Evolutionary conservation across 2,113 vertebrate species (phyloP).

Genomic region (Heptranchias perlo): DNA sequence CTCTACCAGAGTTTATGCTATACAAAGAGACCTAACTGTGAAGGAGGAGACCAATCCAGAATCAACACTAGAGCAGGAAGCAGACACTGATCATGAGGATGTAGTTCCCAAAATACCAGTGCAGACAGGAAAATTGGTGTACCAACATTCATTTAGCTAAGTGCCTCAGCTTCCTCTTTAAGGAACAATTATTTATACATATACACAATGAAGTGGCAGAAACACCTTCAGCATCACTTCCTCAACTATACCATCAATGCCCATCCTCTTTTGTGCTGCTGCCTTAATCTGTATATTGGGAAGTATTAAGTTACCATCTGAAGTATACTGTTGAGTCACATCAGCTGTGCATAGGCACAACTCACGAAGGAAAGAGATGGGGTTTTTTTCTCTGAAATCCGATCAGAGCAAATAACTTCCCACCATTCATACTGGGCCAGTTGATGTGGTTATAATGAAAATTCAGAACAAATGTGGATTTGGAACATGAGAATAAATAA

Average conservation of each 20-base stretch:
- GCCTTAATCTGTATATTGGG: not conserved
- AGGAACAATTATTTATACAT: not conserved
- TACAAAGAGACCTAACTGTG: not conserved
- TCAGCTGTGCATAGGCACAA: not conserved
- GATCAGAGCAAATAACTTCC: conserved; percentile 9
- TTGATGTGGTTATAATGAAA: not conserved
- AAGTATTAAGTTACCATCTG: not conserved
- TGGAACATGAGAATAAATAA: not conserved
- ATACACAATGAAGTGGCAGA: not conserved
- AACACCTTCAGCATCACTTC: not conserved
- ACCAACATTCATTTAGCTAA: not conserved
- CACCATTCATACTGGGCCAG: not conserved
- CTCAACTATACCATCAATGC: not conserved
- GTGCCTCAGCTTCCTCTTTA: not conserved
- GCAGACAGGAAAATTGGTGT: not conserved
- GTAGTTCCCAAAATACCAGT: not conserved
- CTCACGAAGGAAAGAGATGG: not conserved
- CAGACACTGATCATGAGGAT: not conserved
- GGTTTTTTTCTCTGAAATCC: not conserved
- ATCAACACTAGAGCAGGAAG: not conserved
- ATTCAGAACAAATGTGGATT: conserved; percentile 14
- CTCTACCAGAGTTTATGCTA: not conserved
- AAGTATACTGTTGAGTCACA: not conserved
- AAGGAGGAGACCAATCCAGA: not conserved
- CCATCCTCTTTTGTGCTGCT: not conserved